Percentiles rank a stretch among this genome's conserved stretches.
These are phyloP conservation scores for Parelbella ahira DNA, from an alignment of 2,888 invertebrate genomes.

Conservation along the genomic window DNA sequence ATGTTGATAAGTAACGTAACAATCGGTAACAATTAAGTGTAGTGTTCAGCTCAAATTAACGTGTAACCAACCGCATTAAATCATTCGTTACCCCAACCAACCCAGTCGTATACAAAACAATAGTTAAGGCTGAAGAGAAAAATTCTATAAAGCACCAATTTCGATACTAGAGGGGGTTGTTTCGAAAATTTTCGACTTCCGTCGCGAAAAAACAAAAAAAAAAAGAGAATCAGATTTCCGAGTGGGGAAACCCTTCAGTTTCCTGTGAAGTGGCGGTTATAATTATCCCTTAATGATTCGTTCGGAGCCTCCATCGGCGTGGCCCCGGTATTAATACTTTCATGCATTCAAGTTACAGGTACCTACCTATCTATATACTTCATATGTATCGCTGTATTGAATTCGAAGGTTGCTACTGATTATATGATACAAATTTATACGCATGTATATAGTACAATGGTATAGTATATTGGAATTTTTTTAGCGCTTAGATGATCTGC, in stretches of 20 bases:
- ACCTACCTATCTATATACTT: too few relatives aligned
- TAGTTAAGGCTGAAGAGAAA: conserved; percentile 17
- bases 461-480: too few relatives aligned
- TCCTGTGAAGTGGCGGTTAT: conserved; percentile 69
- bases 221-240: conserved; percentile 72
- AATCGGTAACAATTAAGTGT: not conserved
- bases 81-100: conserved; percentile 13
- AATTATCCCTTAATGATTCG: conserved; percentile 76
- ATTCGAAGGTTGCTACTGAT: too few relatives aligned
- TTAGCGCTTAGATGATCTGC: too few relatives aligned
- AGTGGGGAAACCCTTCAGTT: conserved; percentile 60
- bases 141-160: conserved; percentile 24
- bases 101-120: conserved; percentile 16
- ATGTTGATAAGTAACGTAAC: too few relatives aligned
- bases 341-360: conserved; percentile 51
- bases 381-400: too few relatives aligned
- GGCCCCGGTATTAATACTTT: conserved; percentile 59
- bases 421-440: too few relatives aligned
- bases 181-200: conserved; percentile 53
- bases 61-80: conserved; percentile 5
- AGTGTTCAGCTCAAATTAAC: not conserved
- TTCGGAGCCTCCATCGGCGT: conserved; percentile 63
- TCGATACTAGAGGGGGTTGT: conserved; percentile 40
- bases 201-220: conserved; percentile 45
- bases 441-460: too few relatives aligned